phyloP scores from a whole-genome alignment of 1,140 invertebrate genomes.

The Macrobrachium rosenbergii region DNA sequence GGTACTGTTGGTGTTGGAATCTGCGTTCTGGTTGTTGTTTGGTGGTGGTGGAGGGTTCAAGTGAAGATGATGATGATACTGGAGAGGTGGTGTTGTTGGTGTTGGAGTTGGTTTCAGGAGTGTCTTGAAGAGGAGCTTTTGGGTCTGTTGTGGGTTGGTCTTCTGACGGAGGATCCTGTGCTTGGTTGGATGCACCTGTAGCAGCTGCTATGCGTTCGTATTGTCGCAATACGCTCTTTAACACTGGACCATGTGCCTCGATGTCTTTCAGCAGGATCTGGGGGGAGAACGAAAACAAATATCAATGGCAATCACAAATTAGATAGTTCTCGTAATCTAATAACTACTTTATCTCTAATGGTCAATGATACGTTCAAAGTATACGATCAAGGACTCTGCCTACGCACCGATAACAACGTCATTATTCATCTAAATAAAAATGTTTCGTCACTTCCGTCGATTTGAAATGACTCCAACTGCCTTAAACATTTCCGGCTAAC shows the following conservation, averaged over 20 bases:
- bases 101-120: too few relatives aligned
- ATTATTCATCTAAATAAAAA: too few relatives aligned
- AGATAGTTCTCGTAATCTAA: neutral
- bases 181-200: slow-evolving; percentile 16
- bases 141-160: neutral
- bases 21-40: too few relatives aligned
- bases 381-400: too few relatives aligned
- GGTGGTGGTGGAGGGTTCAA: too few relatives aligned
- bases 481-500: too few relatives aligned
- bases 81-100: too few relatives aligned
- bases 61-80: too few relatives aligned
- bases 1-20: slow-evolving; percentile 68
- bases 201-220: slow-evolving; percentile 74
- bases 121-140: neutral
- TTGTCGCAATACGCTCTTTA: slow-evolving; percentile 82
- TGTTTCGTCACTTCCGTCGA: too few relatives aligned
- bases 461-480: too few relatives aligned
- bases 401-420: neutral
- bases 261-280: slow-evolving; percentile 88
- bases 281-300: slow-evolving; percentile 67
- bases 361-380: too few relatives aligned
- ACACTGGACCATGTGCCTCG: slow-evolving; percentile 85
- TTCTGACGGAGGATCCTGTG: slow-evolving; percentile 60
- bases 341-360: too few relatives aligned
- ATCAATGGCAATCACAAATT: neutral